Evolutionary conservation across 1,140 invertebrate species (phyloP).

Genomic region (Heliothis subflexa): DNA sequence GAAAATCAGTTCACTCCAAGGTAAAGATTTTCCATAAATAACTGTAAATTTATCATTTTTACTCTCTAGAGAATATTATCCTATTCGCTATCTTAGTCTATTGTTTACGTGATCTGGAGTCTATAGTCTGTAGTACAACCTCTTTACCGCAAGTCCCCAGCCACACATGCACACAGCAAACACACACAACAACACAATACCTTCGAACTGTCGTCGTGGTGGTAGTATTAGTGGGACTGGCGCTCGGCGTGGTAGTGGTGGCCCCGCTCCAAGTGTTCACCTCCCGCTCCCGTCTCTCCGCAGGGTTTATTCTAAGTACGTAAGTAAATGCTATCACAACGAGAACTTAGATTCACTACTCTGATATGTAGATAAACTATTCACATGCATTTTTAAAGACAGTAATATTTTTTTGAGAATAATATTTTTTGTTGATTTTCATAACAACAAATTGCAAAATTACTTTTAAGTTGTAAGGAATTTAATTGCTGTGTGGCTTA

Average conservation of each 20-base stretch:
- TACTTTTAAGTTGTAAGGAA: too few relatives aligned
- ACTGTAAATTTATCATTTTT: too few relatives aligned
- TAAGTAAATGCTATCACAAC: background rate
- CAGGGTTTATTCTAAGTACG: constrained; percentile 63
- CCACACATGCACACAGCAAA: background rate
- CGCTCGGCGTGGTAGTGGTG: constrained; percentile 77
- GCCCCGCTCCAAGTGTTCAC: constrained; percentile 77
- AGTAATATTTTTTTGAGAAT: background rate
- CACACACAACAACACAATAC: constrained; percentile 71
- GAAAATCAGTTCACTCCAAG: too few relatives aligned
- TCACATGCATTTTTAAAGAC: background rate
- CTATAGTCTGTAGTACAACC: background rate
- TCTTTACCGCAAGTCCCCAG: background rate
- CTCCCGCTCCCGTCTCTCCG: constrained; percentile 69
- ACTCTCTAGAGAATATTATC: too few relatives aligned
- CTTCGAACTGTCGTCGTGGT: constrained; percentile 88
- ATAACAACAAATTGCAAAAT: too few relatives aligned
- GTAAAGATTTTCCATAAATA: too few relatives aligned
- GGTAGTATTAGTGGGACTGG: constrained; percentile 84
- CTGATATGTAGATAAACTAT: too few relatives aligned
- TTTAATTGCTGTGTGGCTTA: too few relatives aligned
- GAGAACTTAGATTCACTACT: background rate
- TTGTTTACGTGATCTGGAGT: too few relatives aligned
- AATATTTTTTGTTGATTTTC: too few relatives aligned
- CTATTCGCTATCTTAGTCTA: too few relatives aligned